These are phyloP conservation scores for Esox niger DNA, from an alignment of 2,113 vertebrate genomes.

Conservation along the genomic window DNA sequence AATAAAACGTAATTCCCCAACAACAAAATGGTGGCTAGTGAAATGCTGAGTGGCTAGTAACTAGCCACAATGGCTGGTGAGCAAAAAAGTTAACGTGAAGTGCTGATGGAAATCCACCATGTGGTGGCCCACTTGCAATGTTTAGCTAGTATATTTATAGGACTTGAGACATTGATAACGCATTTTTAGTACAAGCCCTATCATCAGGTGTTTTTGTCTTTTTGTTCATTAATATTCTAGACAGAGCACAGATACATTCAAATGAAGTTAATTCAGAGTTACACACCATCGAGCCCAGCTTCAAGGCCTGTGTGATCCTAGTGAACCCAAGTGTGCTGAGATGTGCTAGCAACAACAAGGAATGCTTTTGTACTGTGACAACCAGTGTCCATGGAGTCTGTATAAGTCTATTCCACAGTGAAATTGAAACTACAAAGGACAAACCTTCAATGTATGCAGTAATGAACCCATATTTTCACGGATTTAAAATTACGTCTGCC, in stretches of 20 bases:
- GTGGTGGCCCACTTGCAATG: conserved; percentile 34
- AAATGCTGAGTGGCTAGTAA: too few relatives aligned
- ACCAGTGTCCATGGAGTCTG: background rate
- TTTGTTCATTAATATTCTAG: conserved; percentile 46
- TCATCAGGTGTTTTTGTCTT: conserved; percentile 42
- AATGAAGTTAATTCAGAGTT: conserved; percentile 45
- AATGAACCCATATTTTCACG: background rate
- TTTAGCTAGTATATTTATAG: conserved; percentile 37
- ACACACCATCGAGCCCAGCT: background rate
- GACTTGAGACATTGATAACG: conserved; percentile 45
- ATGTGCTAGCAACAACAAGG: background rate
- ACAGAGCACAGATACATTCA: conserved; percentile 36
- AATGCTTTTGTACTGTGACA: background rate
- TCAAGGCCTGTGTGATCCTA: background rate
- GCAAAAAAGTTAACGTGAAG: too few relatives aligned
- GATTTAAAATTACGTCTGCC: background rate
- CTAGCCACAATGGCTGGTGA: too few relatives aligned
- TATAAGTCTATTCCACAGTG: background rate
- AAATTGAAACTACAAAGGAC: background rate
- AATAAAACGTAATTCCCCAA: too few relatives aligned
- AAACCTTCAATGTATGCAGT: too few relatives aligned
- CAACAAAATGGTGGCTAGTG: too few relatives aligned
- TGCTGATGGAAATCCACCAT: too few relatives aligned
- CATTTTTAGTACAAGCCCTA: conserved; percentile 46
- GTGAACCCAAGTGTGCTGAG: background rate